Percentiles rank a stretch among this genome's conserved stretches.
Evolutionary conservation across 2,113 vertebrate genomes (phyloP).

Genomic region (Nannospalax galili): DNA sequence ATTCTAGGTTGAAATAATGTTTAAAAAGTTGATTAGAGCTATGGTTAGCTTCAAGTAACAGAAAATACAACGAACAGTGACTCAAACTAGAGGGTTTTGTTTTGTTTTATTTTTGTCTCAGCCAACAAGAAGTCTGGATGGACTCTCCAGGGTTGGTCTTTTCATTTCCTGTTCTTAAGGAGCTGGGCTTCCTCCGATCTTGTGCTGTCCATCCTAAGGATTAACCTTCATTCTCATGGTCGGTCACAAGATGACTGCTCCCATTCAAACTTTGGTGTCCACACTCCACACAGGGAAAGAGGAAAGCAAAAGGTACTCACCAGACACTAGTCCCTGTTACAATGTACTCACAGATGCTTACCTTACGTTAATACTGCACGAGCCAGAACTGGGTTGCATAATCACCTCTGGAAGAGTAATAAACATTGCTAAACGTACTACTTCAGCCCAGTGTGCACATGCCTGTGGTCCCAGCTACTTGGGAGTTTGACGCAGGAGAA

Average conservation of each 20-base stretch:
- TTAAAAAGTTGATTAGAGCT: background rate
- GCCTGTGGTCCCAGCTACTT: background rate
- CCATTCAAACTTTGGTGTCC: background rate
- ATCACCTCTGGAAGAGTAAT: background rate
- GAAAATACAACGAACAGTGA: background rate
- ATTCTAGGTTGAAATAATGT: background rate
- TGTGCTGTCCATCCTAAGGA: background rate
- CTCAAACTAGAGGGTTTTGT: background rate
- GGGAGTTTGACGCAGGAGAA: background rate
- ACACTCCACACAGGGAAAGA: no score
- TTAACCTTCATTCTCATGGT: background rate
- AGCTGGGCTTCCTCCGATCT: background rate
- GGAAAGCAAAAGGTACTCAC: background rate
- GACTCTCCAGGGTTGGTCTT: no score
- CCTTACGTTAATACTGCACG: background rate
- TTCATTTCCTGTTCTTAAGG: no score
- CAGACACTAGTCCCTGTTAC: background rate
- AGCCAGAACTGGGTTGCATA: background rate
- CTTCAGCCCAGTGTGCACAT: background rate
- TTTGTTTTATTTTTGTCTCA: background rate
- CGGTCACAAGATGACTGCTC: background rate
- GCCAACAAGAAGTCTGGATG: background rate
- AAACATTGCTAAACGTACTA: background rate
- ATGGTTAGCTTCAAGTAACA: background rate
- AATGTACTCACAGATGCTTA: background rate